Evolutionary conservation across 2,888 invertebrate genomes (phyloP).

Genomic region (Himalopsyche japonica): DNA sequence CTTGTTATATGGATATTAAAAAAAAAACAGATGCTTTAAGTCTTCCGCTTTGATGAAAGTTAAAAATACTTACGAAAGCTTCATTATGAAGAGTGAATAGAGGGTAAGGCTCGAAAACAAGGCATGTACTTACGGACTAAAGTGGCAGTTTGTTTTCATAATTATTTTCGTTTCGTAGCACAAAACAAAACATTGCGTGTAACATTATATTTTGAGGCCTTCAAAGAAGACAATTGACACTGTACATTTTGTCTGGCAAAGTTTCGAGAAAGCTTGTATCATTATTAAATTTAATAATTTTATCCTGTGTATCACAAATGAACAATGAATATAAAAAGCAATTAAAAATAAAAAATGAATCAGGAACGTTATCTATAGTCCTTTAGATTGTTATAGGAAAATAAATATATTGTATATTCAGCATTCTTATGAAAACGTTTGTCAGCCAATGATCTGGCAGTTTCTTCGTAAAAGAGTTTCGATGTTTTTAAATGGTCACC

Average conservation of each 20-base stretch:
- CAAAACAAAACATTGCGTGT: not conserved
- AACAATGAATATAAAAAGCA: too few species aligned
- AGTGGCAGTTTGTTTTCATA: not conserved
- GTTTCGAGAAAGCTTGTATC: not conserved
- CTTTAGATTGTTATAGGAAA: too few species aligned
- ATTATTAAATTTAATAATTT: too few species aligned
- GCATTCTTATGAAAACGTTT: too few species aligned
- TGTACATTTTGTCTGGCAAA: not conserved
- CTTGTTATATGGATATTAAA: not conserved
- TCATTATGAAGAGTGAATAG: not conserved
- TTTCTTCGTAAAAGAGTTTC: too few species aligned
- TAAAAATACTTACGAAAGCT: not conserved
- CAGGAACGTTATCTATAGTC: too few species aligned
- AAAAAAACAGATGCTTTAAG: not conserved
- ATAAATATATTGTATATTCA: too few species aligned
- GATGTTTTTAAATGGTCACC: too few species aligned
- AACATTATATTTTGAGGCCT: not conserved
- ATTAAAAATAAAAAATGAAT: too few species aligned
- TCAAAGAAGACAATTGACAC: not conserved
- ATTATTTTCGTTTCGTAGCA: not conserved
- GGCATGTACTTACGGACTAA: not conserved
- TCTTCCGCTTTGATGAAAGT: not conserved
- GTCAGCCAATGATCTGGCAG: too few species aligned
- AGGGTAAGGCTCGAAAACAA: not conserved
- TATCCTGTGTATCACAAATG: too few species aligned